Conservation (phyloP, 2,888 invertebrate species). For the Phorcus lineatus region DNA sequence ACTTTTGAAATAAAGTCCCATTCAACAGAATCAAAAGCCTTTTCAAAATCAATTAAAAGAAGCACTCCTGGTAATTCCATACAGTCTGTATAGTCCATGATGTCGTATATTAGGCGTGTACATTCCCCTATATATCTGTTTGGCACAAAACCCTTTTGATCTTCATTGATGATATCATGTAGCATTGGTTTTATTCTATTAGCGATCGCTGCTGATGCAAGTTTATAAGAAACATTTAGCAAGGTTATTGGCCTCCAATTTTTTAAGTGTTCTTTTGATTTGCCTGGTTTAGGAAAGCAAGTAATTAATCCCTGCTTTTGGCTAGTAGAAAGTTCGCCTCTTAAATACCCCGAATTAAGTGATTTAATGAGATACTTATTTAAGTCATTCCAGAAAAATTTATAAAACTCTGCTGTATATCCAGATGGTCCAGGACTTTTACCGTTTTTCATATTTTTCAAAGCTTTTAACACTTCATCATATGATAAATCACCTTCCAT, state of each 20-base stretch:
- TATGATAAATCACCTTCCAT: too few relatives aligned
- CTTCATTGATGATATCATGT: neutral
- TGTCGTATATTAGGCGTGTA: neutral
- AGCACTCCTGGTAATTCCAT: neutral
- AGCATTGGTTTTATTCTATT: slow-evolving; percentile 5
- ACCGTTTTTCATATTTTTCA: neutral
- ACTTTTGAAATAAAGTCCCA: neutral
- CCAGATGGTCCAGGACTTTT: neutral
- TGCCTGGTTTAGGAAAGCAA: neutral
- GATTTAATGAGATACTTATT: neutral
- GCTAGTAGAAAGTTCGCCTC: neutral
- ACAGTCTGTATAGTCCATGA: slow-evolving; percentile 7
- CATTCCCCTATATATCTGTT: slow-evolving; percentile 18
- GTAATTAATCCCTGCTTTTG: neutral
- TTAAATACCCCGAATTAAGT: neutral
- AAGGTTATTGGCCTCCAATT: slow-evolving; percentile 2
- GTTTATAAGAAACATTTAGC: neutral
- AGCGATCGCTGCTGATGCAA: neutral
- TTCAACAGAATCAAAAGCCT: slow-evolving; percentile 11
- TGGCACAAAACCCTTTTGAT: slow-evolving; percentile 3
- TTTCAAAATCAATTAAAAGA: slow-evolving; percentile 21
- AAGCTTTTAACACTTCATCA: neutral
- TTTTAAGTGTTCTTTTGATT: neutral
- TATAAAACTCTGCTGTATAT: neutral
- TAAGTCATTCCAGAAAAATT: neutral